Percentiles rank a stretch among this genome's conserved stretches.
Evolutionary conservation across 2,888 invertebrate species (phyloP).

Genomic region (Calliscelio sp.): DNA sequence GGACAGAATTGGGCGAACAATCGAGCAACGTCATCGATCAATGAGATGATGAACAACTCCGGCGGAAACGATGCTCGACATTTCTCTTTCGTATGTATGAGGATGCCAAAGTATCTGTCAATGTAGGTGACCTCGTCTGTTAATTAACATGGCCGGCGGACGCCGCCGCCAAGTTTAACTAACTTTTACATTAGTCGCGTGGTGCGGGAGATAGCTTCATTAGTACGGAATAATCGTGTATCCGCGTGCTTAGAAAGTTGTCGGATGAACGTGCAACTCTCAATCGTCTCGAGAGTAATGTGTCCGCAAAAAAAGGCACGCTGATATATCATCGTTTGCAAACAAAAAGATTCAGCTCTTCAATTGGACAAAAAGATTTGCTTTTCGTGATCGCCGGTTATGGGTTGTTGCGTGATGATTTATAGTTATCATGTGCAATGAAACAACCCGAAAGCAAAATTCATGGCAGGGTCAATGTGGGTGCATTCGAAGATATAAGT

Average conservation of each 20-base stretch:
- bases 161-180: conserved; percentile 78
- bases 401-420: conserved; percentile 35
- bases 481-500: no score
- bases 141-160: conserved; percentile 80
- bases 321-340: conserved; percentile 44
- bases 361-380: conserved; percentile 16
- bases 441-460: no score
- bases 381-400: conserved; percentile 24
- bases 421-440: no score
- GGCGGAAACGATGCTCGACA: conserved; percentile 76
- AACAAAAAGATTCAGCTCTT: conserved; percentile 25
- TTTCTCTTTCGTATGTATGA: conserved; percentile 70
- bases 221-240: conserved; percentile 80
- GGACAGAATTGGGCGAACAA: no score
- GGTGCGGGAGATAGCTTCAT: conserved; percentile 81
- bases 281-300: conserved; percentile 44
- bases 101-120: conserved; percentile 74
- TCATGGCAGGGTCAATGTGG: no score
- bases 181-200: conserved; percentile 79
- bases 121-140: conserved; percentile 84
- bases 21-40: conserved; percentile 27
- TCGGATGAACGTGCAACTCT: conserved; percentile 65
- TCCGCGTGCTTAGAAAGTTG: conserved; percentile 71
- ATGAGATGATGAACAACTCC: conserved; percentile 12
- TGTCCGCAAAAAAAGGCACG: conserved; percentile 34